Evolutionary conservation across 2,113 vertebrate genomes (phyloP).

Genomic region (Corythaixoides concolor): DNA sequence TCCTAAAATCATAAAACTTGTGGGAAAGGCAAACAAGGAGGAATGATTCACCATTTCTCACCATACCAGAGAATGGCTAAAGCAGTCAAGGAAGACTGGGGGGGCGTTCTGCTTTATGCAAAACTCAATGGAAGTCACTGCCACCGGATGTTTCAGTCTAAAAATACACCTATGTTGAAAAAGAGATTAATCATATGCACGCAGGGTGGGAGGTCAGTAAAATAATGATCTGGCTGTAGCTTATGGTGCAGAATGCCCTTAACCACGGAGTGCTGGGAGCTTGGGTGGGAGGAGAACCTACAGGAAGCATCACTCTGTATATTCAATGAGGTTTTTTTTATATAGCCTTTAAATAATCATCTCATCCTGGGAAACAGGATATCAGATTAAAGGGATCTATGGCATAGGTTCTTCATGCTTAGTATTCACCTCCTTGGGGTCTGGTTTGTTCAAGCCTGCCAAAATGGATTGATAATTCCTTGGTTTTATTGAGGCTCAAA

Average conservation of each 20-base stretch:
- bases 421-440: neutral
- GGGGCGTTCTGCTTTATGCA: too few relatives aligned
- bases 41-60: neutral
- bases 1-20: neutral
- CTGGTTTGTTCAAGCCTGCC: neutral
- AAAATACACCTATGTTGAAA: neutral
- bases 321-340: rapidly evolving
- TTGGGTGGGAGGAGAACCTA: neutral
- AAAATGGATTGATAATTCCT: neutral
- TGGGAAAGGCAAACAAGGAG: neutral
- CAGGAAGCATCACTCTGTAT: neutral
- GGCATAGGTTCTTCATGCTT: neutral
- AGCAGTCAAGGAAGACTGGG: neutral
- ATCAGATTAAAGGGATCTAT: neutral
- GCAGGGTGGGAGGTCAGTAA: neutral
- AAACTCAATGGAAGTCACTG: neutral
- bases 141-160: neutral
- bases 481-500: neutral
- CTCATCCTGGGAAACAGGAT: neutral
- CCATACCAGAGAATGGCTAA: neutral
- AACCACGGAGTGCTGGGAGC: neutral
- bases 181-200: neutral
- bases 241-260: neutral
- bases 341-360: neutral
- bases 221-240: neutral